phyloP scores from a whole-genome alignment of 2,113 vertebrate genomes.

The Trogon surrucura region DNA sequence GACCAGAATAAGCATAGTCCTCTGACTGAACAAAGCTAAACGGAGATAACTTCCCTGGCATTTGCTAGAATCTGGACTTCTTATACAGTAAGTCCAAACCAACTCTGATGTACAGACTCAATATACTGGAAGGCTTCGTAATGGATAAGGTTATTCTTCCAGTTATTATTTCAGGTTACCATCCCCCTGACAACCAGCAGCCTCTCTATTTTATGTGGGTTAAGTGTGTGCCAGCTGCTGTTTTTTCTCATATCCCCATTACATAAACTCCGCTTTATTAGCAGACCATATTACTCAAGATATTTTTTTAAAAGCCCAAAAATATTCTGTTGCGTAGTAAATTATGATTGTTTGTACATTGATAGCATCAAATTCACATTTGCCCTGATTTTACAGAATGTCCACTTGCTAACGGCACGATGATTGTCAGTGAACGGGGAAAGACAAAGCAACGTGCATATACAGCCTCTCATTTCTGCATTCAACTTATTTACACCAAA shows the following conservation, averaged over 20 bases:
- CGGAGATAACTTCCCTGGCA: not conserved
- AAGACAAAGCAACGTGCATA: not conserved
- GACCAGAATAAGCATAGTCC: not conserved
- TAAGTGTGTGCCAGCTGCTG: not conserved
- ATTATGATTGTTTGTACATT: not conserved
- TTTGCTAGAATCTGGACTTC: not conserved
- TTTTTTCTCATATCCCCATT: not conserved
- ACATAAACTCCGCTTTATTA: not conserved
- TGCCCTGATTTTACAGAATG: not conserved
- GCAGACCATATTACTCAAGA: not conserved
- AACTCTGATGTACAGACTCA: not conserved
- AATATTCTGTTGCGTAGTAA: not conserved
- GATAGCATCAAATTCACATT: not conserved
- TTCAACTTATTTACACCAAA: conserved; percentile 11
- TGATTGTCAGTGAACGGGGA: not conserved
- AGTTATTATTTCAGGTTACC: not conserved
- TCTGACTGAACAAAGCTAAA: not conserved
- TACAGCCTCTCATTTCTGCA: not conserved
- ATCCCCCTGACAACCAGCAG: not conserved
- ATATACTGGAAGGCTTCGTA: not conserved
- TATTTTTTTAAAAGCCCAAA: not conserved
- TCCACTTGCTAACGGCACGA: not conserved
- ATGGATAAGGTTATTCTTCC: not conserved
- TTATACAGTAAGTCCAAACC: not conserved
- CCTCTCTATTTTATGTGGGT: not conserved